phyloP scores from a whole-genome alignment of 2,888 invertebrate genomes.

The Eristalis intricaria region DNA sequence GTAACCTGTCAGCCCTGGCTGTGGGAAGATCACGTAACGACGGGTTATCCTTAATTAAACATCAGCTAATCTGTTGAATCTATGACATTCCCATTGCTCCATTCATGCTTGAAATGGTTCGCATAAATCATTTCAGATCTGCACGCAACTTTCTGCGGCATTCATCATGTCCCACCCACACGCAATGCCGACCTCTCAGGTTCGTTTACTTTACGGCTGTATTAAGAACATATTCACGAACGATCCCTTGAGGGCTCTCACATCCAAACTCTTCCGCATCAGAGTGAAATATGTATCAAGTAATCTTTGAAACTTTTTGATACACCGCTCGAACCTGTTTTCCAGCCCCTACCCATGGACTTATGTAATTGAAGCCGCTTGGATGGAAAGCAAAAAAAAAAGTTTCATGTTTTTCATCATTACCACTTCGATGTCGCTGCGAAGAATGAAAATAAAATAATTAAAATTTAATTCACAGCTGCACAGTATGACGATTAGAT shows the following conservation, averaged over 20 bases:
- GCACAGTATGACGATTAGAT: background rate
- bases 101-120: background rate
- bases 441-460: background rate
- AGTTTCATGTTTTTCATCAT: background rate
- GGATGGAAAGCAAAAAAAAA: background rate
- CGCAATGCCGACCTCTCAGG: background rate
- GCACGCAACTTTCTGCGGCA: background rate
- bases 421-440: too few species aligned
- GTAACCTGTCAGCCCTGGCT: too few species aligned
- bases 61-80: background rate
- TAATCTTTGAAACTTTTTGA: background rate
- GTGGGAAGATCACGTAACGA: background rate
- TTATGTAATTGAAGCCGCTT: background rate
- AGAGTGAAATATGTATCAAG: background rate
- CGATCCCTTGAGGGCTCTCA: background rate
- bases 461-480: background rate
- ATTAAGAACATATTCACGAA: background rate
- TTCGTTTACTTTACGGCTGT: background rate
- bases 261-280: background rate
- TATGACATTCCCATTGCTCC: background rate
- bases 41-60: background rate
- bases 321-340: background rate
- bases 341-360: background rate
- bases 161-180: background rate
- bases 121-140: background rate